These are phyloP conservation scores for Pomatostomus ruficeps DNA, from an alignment of 2,113 vertebrate species.

Conservation along the genomic window DNA sequence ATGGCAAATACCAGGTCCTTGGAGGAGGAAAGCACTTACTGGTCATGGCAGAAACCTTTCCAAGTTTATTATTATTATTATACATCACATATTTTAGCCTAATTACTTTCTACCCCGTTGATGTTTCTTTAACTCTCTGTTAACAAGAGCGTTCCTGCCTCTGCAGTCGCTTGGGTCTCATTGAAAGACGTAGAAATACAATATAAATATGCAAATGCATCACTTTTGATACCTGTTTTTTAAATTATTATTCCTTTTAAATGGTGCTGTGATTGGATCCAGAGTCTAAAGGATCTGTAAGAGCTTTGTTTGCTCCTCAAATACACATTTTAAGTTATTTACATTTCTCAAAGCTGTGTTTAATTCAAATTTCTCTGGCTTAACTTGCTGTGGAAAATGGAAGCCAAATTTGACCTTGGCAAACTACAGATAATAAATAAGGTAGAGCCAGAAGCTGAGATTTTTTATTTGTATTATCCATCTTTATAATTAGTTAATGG, in stretches of 20 bases:
- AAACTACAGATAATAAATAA: no score
- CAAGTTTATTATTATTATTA: neutral
- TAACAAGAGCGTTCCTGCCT: neutral
- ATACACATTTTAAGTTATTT: neutral
- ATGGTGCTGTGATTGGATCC: neutral
- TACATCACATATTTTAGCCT: neutral
- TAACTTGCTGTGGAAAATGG: neutral
- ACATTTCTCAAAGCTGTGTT: neutral
- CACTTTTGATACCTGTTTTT: neutral
- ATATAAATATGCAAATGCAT: neutral
- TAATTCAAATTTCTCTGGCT: neutral
- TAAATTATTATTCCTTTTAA: neutral
- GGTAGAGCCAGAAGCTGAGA: neutral
- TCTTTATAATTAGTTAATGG: neutral
- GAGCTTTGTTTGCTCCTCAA: neutral
- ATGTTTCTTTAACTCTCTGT: neutral
- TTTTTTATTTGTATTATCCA: neutral
- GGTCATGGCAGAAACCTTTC: neutral
- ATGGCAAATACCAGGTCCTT: conserved; percentile 17
- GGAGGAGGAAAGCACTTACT: neutral
- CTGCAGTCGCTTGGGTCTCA: accelerated
- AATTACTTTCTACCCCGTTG: neutral
- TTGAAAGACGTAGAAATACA: neutral
- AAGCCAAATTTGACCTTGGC: neutral
- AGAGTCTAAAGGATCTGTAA: neutral